Evolutionary conservation across 2,888 invertebrate genomes (phyloP), one percentile per base, ranked within the genome.

Genomic region (Mechanitis messenoides): DNA sequence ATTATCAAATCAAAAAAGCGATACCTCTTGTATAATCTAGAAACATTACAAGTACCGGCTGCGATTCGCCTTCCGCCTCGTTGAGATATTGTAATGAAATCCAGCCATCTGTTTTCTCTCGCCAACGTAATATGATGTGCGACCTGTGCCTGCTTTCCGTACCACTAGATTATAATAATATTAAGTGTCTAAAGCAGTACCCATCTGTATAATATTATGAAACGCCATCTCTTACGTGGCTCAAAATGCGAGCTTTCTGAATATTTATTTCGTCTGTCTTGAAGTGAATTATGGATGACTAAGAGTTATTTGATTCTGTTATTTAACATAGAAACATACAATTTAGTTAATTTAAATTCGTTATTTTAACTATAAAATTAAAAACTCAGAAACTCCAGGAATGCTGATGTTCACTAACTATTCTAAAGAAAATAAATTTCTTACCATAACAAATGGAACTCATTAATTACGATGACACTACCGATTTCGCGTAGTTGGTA

Each of bases 1-100:
- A 74, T 78, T 74, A 78, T 74, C 73, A 77, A 79, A 77, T 75
- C 50, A 50, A 50, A 74, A 71, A 72, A 73, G 74, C 70, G 74
- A 77, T 79, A 80, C 71, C 76, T 79, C 79, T 80, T 81, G 79
- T 80, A 81, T 83, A 83, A 84, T 82, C 80, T 79, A 77, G 72
- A 77, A 78, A 79, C 78, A 78, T 82, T 80, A 82, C 78, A 80
- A 81, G 77, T 77, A 73, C 75, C 79, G 78, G 74, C 76, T 81
- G 81, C 81, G 83, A 80, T 83, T 81, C 80, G 75, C 78, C 79
- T 83, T 84, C 80, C 81, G 81, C 81, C 65, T 78, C 77, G 76
- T 75, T 84, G 84, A 85, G 79, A 83, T 84, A 86, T 85, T 86
- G 85, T 87, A 86, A 87, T 85, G 85, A 85, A 86, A 85, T 84